Evolutionary conservation across 2,888 invertebrate genomes (phyloP), one percentile per base, ranked within the genome.

Genomic region (Eubasilissa splendida): DNA sequence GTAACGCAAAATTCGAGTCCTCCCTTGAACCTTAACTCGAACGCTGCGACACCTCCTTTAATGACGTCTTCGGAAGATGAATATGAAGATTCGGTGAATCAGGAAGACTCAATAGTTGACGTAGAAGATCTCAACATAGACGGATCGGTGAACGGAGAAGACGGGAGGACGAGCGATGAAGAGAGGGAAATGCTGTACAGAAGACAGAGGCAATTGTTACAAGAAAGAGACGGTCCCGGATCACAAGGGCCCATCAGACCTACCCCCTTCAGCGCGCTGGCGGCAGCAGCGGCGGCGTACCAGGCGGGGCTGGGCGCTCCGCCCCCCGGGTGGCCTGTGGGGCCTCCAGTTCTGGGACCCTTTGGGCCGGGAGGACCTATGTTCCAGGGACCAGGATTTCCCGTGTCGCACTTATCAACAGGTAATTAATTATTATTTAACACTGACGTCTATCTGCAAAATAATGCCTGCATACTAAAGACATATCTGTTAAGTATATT

Each of bases 91-190:
- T 94, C 94, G 7, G 94, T 95, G 80, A 93, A 93, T 82, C 93
- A 92, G 76, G 91, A 91, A 84, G 93, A 93, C 84, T 94, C 94
- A 71, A 91, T 94, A 86, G 95, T 96, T 12, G 96, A 96, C 86
- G 95, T 96, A 12, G 96, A 95, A 87, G 96, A 95, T 85, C 88
- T 95, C 86, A 93, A 93, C 85, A 92, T 92, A 82, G 93, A 93
- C 73, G 85, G 84, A 12, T 87, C 87, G 77, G 89, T 89, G 85
- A 78, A 78, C n/a, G 80, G 76, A 71, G 91, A 91, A 84, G 90
- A 91, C 79, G 90, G 90, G 70, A 86, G 89, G 84, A 86, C 86
- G 80, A 86, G 87, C 63, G 84, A 83, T 22, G 85, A 85, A 60
- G 89, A 88, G 79, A 89, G 89, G 84, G 88, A 89, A 79, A 76